Evolutionary conservation across 2,113 vertebrate species (phyloP), one percentile per base, ranked within the genome.

Genomic region (Tragelaphus scriptus): DNA sequence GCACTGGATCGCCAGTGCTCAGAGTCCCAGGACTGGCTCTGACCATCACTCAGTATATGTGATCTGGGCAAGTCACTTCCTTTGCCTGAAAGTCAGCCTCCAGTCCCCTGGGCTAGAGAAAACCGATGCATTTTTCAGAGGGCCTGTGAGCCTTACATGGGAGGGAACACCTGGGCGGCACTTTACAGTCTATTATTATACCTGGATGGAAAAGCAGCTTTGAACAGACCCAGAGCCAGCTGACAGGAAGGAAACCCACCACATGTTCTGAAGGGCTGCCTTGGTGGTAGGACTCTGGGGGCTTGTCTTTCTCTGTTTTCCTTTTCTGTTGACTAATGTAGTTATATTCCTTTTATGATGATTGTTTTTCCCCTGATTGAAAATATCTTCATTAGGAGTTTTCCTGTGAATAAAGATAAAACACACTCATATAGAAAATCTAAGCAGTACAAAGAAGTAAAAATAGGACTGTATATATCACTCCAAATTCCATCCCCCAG

Each of bases 341-440:
- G 55, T 85, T 65, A 55, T 36, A 61, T 44, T 55, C 81, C 58
- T 77, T 95, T 88, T 85, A 53, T 40, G 49, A 88, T 55, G 77
- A 88, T 81, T 53, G 28, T 71, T 14, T 12, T 11, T 19, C 32
- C 68, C 28, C 47, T 1, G 25, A 40, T 10, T 96, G 86, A 96
- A 97, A 93, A 81, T 61, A 44, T 68, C 49, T 23, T 71, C 65
- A 26, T 1, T 65, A 40, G 68, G 59, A 91, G 77, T 89, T 94
- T 97, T 95, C 85, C 89, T 94, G 51, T 36, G n/a, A 88, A 26
- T 87, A n/a, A 88, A 79, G 56, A 91, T 92, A 85, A 98, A 97
- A 49, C 68, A 80, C 23, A 40, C 49, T 40, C 55, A 59, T 2
- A 53, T 26, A 95, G 86, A 68, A 97, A 94, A 91, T 30, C 9